These are phyloP conservation scores for Regulus satrapa DNA, from an alignment of 2,113 vertebrate genomes.

Conservation along the genomic window DNA sequence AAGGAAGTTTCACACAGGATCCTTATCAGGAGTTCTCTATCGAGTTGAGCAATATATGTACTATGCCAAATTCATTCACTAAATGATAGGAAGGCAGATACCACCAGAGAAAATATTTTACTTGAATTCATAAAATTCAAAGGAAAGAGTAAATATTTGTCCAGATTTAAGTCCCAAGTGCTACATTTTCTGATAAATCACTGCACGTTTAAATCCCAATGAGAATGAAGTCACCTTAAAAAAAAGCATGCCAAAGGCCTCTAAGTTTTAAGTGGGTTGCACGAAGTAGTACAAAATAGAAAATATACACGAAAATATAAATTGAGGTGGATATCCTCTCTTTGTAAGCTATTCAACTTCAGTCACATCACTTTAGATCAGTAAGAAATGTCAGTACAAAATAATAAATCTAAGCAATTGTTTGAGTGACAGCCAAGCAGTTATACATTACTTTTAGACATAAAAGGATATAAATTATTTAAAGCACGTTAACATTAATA, in stretches of 20 bases:
- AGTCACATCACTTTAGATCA: not conserved
- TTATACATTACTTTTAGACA: not conserved
- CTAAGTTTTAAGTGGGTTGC: not conserved
- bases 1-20: not conserved
- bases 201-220: not conserved
- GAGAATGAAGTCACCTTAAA: not conserved
- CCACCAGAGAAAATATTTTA: not conserved
- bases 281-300: not conserved
- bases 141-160: not conserved
- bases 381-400: not conserved
- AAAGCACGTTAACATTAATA: not conserved
- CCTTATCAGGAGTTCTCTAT: not conserved
- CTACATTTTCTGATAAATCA: not conserved
- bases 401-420: conserved; percentile 13
- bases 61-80: not conserved
- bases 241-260: not conserved
- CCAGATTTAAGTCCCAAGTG: not conserved
- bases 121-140: not conserved
- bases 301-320: not conserved
- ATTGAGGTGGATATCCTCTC: not conserved
- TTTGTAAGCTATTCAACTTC: not conserved
- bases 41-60: not conserved
- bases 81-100: not conserved
- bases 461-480: not conserved
- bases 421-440: not conserved